phyloP scores from a whole-genome alignment of 2,888 invertebrate genomes.

The Cheilosia impressa region DNA sequence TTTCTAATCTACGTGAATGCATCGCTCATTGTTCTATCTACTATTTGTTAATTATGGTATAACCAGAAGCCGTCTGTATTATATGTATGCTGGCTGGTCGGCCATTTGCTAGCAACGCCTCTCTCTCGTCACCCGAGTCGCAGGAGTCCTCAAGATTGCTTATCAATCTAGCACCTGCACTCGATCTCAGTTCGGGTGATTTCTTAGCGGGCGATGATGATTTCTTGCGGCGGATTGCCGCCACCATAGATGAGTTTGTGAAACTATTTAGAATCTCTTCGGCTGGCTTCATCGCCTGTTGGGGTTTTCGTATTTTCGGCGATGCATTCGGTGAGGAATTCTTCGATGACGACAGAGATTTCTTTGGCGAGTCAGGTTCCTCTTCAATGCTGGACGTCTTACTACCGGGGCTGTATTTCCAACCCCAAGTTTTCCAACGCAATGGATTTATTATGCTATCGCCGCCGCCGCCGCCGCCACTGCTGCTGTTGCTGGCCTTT shows the following conservation, averaged over 20 bases:
- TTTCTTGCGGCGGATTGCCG: conserved; percentile 76
- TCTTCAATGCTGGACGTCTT: conserved; percentile 79
- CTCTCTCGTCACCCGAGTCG: conserved; percentile 76
- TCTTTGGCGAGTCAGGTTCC: conserved; percentile 78
- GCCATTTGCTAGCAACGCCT: conserved; percentile 76
- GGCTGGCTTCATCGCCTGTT: conserved; percentile 56
- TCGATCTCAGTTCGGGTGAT: conserved; percentile 76
- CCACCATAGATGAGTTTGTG: conserved; percentile 70
- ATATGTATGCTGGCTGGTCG: conserved; percentile 78
- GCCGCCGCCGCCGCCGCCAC: conserved; percentile 40
- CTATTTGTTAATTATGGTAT: conserved; percentile 77
- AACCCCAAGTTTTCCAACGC: conserved; percentile 78
- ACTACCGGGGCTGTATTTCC: conserved; percentile 79
- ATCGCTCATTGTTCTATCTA: conserved; percentile 47
- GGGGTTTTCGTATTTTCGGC: conserved; percentile 77
- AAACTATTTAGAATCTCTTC: conserved; percentile 64
- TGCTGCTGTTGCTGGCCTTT: conserved; percentile 33
- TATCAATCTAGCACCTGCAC: conserved; percentile 78
- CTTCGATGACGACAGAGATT: conserved; percentile 77
- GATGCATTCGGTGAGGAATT: conserved; percentile 78
- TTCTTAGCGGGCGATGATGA: conserved; percentile 72
- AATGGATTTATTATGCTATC: conserved; percentile 74
- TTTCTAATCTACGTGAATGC: neutral
- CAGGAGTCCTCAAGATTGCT: conserved; percentile 70
- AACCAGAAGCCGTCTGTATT: conserved; percentile 76